Evolutionary conservation across 2,113 vertebrate species (phyloP).

Genomic region (Lontra canadensis): DNA sequence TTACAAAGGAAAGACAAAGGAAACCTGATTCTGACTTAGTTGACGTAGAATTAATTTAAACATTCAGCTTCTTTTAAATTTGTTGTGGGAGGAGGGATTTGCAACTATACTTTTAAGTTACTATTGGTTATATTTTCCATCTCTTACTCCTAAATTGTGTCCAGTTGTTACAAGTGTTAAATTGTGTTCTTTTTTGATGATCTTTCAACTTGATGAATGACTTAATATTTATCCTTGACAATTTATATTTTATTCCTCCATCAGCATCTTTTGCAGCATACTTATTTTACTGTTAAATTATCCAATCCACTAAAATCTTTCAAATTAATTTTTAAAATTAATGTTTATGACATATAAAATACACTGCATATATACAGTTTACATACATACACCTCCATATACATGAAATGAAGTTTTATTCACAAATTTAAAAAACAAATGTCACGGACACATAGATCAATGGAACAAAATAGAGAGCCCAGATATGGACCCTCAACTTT

Average conservation of each 20-base stretch:
- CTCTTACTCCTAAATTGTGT: not conserved
- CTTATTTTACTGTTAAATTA: not conserved
- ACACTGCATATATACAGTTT: not conserved
- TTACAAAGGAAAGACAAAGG: not conserved
- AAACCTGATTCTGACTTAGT: not conserved
- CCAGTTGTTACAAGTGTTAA: not conserved
- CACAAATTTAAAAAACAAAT: not conserved
- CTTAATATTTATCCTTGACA: not conserved
- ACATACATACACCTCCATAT: not conserved
- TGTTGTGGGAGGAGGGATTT: not conserved
- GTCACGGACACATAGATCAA: too few species aligned
- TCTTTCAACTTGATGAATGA: not conserved
- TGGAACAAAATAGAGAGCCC: too few species aligned
- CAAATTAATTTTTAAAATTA: not conserved
- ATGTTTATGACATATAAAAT: not conserved
- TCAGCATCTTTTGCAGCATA: not conserved
- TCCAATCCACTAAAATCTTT: not conserved
- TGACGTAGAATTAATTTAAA: not conserved
- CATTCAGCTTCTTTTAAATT: not conserved
- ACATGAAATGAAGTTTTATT: not conserved
- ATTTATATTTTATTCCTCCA: not conserved
- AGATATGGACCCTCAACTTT: too few species aligned
- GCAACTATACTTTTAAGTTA: not conserved
- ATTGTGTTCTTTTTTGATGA: not conserved
- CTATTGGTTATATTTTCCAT: not conserved